A percentile compares a stretch with the other conserved stretches of the same genome.
Evolutionary conservation across 2,888 invertebrate genomes (phyloP).

Genomic region (Cremastinae sp.): DNA sequence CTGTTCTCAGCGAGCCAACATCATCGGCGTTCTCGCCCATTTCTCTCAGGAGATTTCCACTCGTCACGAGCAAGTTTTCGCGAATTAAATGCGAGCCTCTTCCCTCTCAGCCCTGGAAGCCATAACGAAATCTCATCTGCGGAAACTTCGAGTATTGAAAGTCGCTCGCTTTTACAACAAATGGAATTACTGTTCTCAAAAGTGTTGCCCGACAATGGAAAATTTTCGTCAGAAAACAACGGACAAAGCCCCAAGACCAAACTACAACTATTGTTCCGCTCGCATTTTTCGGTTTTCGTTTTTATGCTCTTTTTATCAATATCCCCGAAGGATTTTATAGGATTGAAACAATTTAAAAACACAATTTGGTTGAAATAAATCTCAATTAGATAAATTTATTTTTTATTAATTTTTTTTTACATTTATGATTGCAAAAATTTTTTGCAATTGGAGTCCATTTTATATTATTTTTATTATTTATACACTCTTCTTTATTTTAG

Average conservation of each 20-base stretch:
- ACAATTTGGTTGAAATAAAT: no score
- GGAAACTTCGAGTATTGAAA: conserved; percentile 44
- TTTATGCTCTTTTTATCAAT: no score
- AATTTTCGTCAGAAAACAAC: neutral
- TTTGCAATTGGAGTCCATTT: no score
- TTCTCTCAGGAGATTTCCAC: conserved; percentile 32
- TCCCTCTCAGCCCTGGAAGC: conserved; percentile 4
- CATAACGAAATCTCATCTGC: conserved; percentile 4
- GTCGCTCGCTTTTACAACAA: conserved; percentile 4
- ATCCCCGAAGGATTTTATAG: no score
- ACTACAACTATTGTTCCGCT: no score
- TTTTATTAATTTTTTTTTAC: no score
- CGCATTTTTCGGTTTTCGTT: no score
- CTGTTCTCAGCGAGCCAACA: neutral
- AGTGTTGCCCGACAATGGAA: conserved; percentile 1
- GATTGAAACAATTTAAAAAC: no score
- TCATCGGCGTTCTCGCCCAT: conserved; percentile 35
- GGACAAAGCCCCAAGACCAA: neutral
- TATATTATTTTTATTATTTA: no score
- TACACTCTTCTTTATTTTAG: no score
- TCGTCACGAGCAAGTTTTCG: conserved; percentile 47
- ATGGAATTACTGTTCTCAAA: conserved; percentile 26
- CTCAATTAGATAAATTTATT: no score
- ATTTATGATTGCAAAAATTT: no score
- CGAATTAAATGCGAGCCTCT: conserved; percentile 52